A percentile compares a stretch with the other conserved stretches of the same genome.
Evolutionary conservation across 2,113 vertebrate species (phyloP).

Genomic region (Lophura nycthemera): DNA sequence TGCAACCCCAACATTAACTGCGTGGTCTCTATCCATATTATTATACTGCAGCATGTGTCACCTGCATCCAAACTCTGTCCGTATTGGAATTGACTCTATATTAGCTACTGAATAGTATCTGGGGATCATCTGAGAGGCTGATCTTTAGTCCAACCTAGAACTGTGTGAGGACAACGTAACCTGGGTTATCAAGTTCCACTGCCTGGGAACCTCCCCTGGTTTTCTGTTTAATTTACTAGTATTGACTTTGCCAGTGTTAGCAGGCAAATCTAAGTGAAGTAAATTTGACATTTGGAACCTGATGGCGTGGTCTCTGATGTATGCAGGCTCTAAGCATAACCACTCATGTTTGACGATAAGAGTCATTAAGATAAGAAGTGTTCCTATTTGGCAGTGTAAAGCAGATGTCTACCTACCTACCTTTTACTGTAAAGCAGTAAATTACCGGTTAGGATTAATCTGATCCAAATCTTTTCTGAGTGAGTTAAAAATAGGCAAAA

Average conservation of each 20-base stretch:
- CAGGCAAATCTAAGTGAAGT: background rate
- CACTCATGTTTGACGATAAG: fast-evolving
- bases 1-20: background rate
- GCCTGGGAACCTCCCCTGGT: background rate
- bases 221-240: background rate
- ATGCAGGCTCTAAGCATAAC: fast-evolving
- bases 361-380: background rate
- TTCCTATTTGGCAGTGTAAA: background rate
- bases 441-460: background rate
- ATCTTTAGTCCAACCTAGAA: background rate
- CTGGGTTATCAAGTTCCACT: background rate
- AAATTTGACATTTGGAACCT: background rate
- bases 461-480: background rate
- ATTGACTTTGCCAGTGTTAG: background rate
- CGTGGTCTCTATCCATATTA: fast-evolving
- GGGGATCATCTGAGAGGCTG: fast-evolving
- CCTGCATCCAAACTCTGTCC: background rate
- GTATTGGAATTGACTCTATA: background rate
- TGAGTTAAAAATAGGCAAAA: background rate
- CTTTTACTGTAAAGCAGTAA: background rate
- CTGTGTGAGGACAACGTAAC: background rate
- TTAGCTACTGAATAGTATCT: background rate
- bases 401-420: background rate
- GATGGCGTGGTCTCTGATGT: fast-evolving
- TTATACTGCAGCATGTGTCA: background rate